A percentile compares a stretch with the other conserved stretches of the same genome.
Evolutionary conservation across 1,140 invertebrate species (phyloP).

Genomic region (Oreohelix idahoensis): DNA sequence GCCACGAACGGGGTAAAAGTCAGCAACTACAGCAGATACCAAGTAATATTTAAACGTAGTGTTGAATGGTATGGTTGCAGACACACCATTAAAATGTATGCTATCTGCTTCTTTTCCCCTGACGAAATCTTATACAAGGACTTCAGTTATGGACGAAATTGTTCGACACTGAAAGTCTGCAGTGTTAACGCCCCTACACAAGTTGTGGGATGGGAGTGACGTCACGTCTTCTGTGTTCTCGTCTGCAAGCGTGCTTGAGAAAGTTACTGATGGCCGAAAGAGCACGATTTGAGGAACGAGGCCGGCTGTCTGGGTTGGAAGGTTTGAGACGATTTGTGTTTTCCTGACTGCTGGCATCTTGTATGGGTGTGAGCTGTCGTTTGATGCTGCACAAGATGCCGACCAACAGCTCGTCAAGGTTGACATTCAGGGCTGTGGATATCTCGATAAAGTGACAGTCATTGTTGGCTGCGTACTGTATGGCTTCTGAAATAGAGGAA

Average conservation of each 20-base stretch:
- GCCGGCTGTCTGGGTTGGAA: background rate
- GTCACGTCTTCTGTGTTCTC: conserved; percentile 28
- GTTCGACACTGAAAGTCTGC: no score
- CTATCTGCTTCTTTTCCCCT: no score
- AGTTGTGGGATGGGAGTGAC: conserved; percentile 16
- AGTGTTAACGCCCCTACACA: background rate
- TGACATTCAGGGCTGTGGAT: conserved; percentile 84
- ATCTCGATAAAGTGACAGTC: conserved; percentile 88
- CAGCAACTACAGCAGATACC: no score
- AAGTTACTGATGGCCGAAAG: conserved; percentile 38
- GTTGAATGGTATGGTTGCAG: no score
- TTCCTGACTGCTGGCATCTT: conserved; percentile 19
- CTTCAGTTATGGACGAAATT: no score
- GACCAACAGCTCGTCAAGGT: conserved; percentile 85
- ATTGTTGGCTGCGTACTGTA: conserved; percentile 78
- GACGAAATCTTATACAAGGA: no score
- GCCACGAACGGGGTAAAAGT: no score
- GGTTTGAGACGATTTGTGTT: background rate
- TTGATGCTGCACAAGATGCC: conserved; percentile 56
- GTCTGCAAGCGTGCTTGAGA: conserved; percentile 32
- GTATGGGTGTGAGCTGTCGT: conserved; percentile 42
- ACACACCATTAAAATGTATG: no score
- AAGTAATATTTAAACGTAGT: no score
- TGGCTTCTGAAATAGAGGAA: conserved; percentile 68
- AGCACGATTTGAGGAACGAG: conserved; percentile 19